Percentiles rank a stretch among this genome's conserved stretches.
Conservation (phyloP, 2,888 invertebrate genomes). For the Fragum sueziense region DNA sequence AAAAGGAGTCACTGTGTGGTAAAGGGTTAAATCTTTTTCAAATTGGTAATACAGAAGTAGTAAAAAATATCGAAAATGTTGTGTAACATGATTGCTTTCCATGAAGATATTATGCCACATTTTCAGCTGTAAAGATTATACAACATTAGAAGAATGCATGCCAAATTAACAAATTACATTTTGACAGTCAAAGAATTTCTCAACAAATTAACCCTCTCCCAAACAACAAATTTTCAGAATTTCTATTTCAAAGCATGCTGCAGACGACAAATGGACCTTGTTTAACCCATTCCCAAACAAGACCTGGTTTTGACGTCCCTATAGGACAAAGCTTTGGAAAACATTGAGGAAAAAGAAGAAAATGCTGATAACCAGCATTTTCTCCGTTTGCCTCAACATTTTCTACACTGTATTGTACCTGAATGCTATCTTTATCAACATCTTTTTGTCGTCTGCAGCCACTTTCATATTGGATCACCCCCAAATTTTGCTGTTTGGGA, state of each 20-base stretch:
- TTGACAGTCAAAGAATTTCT: neutral
- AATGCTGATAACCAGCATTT: too few species aligned
- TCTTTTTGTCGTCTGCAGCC: neutral
- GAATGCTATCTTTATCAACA: neutral
- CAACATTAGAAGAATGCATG: neutral
- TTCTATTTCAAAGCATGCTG: too few species aligned
- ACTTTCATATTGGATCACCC: too few species aligned
- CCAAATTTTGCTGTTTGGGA: too few species aligned
- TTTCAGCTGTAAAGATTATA: too few species aligned
- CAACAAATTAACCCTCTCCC: neutral
- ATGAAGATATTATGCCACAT: neutral
- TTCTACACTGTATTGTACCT: neutral
- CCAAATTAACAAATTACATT: neutral
- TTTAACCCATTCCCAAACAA: too few species aligned
- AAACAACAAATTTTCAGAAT: too few species aligned
- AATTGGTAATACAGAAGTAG: neutral
- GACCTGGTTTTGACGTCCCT: too few species aligned
- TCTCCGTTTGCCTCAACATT: too few species aligned
- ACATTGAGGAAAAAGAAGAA: too few species aligned
- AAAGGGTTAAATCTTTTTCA: neutral
- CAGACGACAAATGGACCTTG: too few species aligned
- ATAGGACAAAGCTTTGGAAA: too few species aligned
- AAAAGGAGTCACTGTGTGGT: neutral
- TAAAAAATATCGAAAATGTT: neutral
- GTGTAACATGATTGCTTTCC: neutral